Conservation (phyloP, 2,888 invertebrate genomes). For the Julus scandinavius region DNA sequence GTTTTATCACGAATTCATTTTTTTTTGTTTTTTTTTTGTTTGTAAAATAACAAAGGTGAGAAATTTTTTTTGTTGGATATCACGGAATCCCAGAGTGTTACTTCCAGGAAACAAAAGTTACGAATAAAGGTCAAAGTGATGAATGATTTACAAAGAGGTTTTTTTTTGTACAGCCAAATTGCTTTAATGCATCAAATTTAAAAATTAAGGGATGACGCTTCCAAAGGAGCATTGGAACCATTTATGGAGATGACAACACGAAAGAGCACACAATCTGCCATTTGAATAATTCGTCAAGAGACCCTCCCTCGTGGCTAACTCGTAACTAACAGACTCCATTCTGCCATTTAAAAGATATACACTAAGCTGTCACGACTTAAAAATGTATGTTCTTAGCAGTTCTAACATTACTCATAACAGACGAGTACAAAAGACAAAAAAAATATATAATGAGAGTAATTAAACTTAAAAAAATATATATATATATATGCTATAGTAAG, state of each 20-base stretch:
- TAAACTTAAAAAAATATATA: constrained; percentile 39
- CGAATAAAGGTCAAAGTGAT: background rate
- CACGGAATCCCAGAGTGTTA: background rate
- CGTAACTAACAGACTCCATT: background rate
- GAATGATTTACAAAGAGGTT: background rate
- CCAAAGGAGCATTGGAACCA: background rate
- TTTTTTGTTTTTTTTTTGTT: background rate
- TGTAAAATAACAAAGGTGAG: background rate
- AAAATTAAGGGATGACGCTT: background rate
- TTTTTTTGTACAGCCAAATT: background rate
- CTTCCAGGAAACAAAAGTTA: background rate
- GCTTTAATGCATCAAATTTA: background rate
- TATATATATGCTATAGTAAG: constrained; percentile 36
- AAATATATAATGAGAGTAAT: background rate
- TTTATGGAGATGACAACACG: background rate
- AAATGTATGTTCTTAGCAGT: background rate
- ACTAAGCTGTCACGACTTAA: constrained; percentile 6
- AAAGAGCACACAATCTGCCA: background rate
- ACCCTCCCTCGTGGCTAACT: background rate
- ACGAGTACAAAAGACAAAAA: constrained; percentile 43
- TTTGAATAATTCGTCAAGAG: background rate
- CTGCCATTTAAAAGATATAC: background rate
- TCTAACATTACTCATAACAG: constrained; percentile 2
- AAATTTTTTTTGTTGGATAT: background rate
- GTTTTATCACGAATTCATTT: background rate